These are phyloP conservation scores for Noctua pronuba DNA, from an alignment of 2,888 invertebrate genomes.

Conservation along the genomic window DNA sequence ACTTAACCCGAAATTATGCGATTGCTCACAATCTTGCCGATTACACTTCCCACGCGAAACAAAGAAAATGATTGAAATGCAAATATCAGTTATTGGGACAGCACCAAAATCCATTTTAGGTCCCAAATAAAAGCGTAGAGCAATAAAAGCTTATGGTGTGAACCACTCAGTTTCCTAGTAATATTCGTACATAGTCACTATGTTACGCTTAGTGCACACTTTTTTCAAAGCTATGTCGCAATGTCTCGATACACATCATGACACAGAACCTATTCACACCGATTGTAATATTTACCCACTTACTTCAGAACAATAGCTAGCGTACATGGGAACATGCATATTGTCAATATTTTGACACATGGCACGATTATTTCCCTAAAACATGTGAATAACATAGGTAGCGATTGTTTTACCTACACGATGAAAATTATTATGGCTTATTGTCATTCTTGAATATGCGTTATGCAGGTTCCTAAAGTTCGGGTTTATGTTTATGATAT, in stretches of 20 bases:
- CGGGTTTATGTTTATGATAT: conserved; percentile 12
- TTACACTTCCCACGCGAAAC: conserved; percentile 17
- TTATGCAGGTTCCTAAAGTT: neutral
- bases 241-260: conserved; percentile 41
- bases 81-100: neutral
- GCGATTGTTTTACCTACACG: conserved; percentile 41
- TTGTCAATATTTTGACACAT: conserved; percentile 66
- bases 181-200: neutral
- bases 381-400: conserved; percentile 37
- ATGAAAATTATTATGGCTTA: conserved; percentile 10
- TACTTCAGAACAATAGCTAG: conserved; percentile 61
- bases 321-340: conserved; percentile 46
- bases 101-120: neutral
- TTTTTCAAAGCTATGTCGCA: conserved; percentile 44
- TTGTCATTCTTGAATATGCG: neutral
- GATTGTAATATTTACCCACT: conserved; percentile 54
- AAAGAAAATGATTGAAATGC: neutral
- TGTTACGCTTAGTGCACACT: conserved; percentile 24
- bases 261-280: conserved; percentile 53
- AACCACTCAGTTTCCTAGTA: conserved; percentile 20
- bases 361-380: conserved; percentile 33
- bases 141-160: neutral
- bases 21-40: conserved; percentile 17
- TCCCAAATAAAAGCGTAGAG: neutral
- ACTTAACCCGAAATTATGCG: neutral